Evolutionary conservation across 2,797 vertebrate genomes (phyloP), one percentile per base, ranked within the genome.

Genomic region (Paguma larvata): DNA sequence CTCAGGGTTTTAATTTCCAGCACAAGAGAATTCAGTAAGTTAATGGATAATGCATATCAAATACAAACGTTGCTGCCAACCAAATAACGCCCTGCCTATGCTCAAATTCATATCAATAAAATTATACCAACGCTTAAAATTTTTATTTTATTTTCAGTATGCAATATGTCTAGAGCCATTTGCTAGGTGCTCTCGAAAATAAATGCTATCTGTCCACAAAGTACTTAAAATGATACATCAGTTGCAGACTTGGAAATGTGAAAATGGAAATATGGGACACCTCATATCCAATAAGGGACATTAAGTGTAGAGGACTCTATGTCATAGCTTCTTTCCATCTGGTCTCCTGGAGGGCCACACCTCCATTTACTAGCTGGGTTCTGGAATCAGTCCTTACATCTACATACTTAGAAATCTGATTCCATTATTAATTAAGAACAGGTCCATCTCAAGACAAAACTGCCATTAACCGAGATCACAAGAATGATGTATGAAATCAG

Each of bases 61-160:
- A 85, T 75, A 46, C 21, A 70, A 62, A 21, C 14, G 79, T 93
- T 75, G 13, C 48, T 65, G 67, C 44, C 70, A 92, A 93, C 21
- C 18, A 91, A 80, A 89, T 48, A 87, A 78, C 21, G 3, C 10
- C 65, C 34, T 51, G 18, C 9, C 72, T 75, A 51, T 75, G 34
- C 65, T 89, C 1, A 0, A 94, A 80, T 92, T 48, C 95, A 79
- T 10, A 85, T 59, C 62, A 53, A 85, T 88, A 83, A 97, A 96
- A 94, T 78, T 90, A 93, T 82, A 80, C 23, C 96, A 88, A 94
- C 79, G 83, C 46, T 94, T 94, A 72, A 59, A 77, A 38, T 89
- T 94, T 96, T 94, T 80, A 89, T 85, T 93, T 95, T 82, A 95
- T 90, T 97, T 90, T 94, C 72, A 83, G 48, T 79, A 93, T 62